Base-by-base conservation (phyloP, 2,888 invertebrate species). In the Noctua janthina region DNA sequence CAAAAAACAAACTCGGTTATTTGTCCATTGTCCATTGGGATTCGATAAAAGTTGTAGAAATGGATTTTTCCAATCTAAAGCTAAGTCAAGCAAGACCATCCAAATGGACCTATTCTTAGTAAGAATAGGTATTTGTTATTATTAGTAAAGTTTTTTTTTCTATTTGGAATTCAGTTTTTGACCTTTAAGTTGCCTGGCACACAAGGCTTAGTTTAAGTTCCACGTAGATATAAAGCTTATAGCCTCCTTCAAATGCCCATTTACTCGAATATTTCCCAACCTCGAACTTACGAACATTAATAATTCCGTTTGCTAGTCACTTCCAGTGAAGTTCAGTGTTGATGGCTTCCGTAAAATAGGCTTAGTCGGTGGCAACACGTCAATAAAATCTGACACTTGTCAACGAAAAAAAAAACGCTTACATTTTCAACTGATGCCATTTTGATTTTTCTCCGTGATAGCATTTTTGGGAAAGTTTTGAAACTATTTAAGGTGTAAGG, bases 331-430 rank as follows among this genome's bases (percentile, higher is more conserved):
- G 72, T 84, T 87, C 74, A 82, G 74, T 76, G 70, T 70, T 86
- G 85, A 87, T 84, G 86, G 79, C 88, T 90, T 90, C 88, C 82
- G 91, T 92, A 87, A 91, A 93, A 94, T 92, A 93, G 92, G 94
- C 94, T 95, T 94, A 95, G 92, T 91, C 90, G 91, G 90, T 91
- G 91, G 93, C 92, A 92, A 93, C 92, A 92, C 93, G 93, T 95
- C 95, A 94, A 94, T 95, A 95, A 90, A 94, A 93, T 93, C 92
- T 95, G 95, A 94, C 94, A 94, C 92, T 94, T 95, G 94, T 94
- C 94, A 94, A 92, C 92, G 88, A 89, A 91, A 92, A 92, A 91
- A 93, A 92, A 94, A 93, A 91, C 88, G 93, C 93, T 94, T 92
- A 94, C 91, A 92, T 91, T 93, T 87, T 92, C 90, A 91, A 86